Conservation (phyloP, 2,888 invertebrate species). For the Brachyopa scutellaris region DNA sequence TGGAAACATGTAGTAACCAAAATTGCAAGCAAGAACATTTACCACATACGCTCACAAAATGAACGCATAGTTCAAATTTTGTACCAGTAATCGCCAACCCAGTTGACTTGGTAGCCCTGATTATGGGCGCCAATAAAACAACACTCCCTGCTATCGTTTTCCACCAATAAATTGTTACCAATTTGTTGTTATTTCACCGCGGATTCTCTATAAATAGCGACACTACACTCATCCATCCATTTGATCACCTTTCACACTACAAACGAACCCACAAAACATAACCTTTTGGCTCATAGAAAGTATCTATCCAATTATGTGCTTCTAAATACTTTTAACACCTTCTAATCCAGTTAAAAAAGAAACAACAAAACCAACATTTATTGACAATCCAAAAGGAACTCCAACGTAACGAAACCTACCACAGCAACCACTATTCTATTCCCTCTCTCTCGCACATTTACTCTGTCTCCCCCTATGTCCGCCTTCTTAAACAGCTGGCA, state of each 20-base stretch:
- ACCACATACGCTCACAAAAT: no score
- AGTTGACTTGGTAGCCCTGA: no score
- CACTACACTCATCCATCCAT: background rate
- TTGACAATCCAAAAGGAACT: background rate
- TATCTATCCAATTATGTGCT: constrained; percentile 7
- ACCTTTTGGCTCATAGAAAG: background rate
- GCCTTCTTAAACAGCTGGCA: background rate
- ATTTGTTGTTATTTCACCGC: no score
- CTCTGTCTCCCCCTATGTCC: background rate
- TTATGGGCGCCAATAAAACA: no score
- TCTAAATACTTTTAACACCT: constrained; percentile 20
- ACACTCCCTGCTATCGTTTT: no score
- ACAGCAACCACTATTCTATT: background rate
- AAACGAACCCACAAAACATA: background rate
- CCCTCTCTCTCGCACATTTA: no score
- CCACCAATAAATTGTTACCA: no score
- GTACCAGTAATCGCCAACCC: no score
- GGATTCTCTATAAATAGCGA: no score
- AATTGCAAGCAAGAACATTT: no score
- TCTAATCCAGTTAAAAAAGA: constrained; percentile 11
- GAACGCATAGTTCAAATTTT: no score
- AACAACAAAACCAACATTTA: background rate
- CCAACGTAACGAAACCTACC: background rate
- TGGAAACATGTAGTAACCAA: no score
- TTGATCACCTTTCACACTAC: background rate